These are phyloP conservation scores for Lordiphosa clarofinis DNA, from an alignment of 1,140 invertebrate species.

Conservation along the genomic window DNA sequence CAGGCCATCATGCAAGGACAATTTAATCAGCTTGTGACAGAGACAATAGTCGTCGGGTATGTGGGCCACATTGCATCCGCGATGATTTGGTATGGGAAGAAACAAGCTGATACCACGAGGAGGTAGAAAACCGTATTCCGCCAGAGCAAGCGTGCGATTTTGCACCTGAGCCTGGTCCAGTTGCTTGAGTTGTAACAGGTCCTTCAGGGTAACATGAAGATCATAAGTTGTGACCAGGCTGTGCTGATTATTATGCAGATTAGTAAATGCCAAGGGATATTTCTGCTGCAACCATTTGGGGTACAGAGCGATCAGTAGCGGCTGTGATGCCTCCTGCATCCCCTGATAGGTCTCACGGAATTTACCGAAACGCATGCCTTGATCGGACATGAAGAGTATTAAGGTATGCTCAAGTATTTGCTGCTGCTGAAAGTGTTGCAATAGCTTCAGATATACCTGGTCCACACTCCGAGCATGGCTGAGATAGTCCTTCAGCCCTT, in stretches of 20 bases:
- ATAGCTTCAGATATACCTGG: slow-evolving; percentile 16
- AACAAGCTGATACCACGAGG: slow-evolving; percentile 87
- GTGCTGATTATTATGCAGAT: slow-evolving; percentile 85
- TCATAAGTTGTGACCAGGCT: slow-evolving; percentile 90
- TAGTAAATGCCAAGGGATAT: slow-evolving; percentile 83
- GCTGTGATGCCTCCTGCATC: slow-evolving; percentile 90
- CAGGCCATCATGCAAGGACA: slow-evolving; percentile 14
- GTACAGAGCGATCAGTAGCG: slow-evolving; percentile 88
- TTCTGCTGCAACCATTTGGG: slow-evolving; percentile 86
- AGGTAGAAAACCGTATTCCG: neutral
- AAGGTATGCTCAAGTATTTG: slow-evolving; percentile 84
- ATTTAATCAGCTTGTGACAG: slow-evolving; percentile 16
- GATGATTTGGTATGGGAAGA: slow-evolving; percentile 83
- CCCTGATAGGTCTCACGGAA: slow-evolving; percentile 85
- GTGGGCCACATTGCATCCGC: slow-evolving; percentile 85
- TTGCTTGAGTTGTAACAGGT: slow-evolving; percentile 81
- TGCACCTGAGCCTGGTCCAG: slow-evolving; percentile 51
- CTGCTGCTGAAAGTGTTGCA: slow-evolving; percentile 3
- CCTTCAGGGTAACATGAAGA: slow-evolving; percentile 84
- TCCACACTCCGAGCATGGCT: slow-evolving; percentile 26
- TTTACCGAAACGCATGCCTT: slow-evolving; percentile 90
- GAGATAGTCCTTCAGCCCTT: slow-evolving; percentile 49
- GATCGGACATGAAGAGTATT: slow-evolving; percentile 92
- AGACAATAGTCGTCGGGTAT: slow-evolving; percentile 32
- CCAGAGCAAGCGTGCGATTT: slow-evolving; percentile 23